These are phyloP conservation scores for Callyntrura sp. DNA, from an alignment of 2,888 invertebrate genomes.

Conservation along the genomic window DNA sequence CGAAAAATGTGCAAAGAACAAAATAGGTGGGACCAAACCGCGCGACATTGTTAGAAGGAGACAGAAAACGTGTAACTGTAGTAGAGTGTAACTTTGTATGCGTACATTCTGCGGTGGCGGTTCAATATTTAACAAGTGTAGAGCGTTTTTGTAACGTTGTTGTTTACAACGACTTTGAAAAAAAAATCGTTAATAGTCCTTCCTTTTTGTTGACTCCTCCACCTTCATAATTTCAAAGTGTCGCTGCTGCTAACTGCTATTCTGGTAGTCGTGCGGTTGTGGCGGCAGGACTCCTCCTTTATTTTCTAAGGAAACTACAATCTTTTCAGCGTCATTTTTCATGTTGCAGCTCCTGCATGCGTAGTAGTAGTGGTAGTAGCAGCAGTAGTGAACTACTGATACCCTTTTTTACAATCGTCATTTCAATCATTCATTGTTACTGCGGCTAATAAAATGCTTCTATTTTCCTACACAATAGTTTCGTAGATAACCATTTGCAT, in stretches of 20 bases:
- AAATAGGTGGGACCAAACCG: slow-evolving; percentile 66
- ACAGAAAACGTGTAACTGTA: too few relatives aligned
- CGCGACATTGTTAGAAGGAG: too few relatives aligned
- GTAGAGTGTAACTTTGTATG: too few relatives aligned
- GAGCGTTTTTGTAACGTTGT: slow-evolving; percentile 28
- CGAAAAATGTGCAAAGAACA: slow-evolving; percentile 33
- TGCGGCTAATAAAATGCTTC: slow-evolving; percentile 1
- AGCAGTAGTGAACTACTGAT: not conserved
- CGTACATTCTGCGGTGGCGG: not conserved
- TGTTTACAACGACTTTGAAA: slow-evolving; percentile 33
- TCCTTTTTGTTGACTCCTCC: not conserved
- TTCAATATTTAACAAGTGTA: slow-evolving; percentile 15
- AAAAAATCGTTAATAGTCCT: slow-evolving; percentile 40
- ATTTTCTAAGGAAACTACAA: slow-evolving; percentile 8
- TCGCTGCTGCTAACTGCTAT: not conserved
- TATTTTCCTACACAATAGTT: slow-evolving; percentile 1
- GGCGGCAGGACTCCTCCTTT: slow-evolving; percentile 5
- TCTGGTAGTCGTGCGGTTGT: too few relatives aligned
- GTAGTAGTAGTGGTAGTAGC: not conserved
- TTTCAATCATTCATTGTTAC: slow-evolving; percentile 40
- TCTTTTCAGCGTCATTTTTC: too few relatives aligned
- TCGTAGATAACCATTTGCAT: too few relatives aligned
- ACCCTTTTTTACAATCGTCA: slow-evolving; percentile 5
- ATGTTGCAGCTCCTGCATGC: slow-evolving; percentile 14
- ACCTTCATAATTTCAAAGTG: not conserved